These are phyloP conservation scores for Apis florea DNA, from an alignment of 1,140 invertebrate species.

Conservation along the genomic window DNA sequence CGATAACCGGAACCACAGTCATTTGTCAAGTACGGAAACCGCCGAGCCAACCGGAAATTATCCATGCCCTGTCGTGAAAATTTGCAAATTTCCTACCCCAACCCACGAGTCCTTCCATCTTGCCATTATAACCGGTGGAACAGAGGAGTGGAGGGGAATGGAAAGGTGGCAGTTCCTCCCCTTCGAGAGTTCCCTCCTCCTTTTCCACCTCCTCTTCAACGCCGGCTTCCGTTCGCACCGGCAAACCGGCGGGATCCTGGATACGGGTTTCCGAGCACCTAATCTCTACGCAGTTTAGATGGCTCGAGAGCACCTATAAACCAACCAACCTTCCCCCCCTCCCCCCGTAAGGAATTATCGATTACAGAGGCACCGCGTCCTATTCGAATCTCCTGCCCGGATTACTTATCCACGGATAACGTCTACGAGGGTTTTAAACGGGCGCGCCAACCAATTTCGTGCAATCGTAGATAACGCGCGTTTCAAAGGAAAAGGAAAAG, in stretches of 20 bases:
- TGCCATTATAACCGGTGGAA: conserved; percentile 57
- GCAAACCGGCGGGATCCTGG: conserved; percentile 57
- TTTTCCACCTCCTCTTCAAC: conserved; percentile 23
- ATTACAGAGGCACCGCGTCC: conserved; percentile 67
- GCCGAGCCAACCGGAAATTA: conserved; percentile 77
- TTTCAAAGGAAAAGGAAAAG: conserved; percentile 5
- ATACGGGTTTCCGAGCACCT: conserved; percentile 73
- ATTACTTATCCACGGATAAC: conserved; percentile 71
- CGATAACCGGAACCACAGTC: conserved; percentile 76
- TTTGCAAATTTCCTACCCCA: conserved; percentile 77
- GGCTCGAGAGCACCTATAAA: conserved; percentile 73
- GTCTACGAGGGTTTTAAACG: conserved; percentile 60
- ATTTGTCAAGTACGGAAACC: conserved; percentile 78
- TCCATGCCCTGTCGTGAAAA: conserved; percentile 75
- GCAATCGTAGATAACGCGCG: conserved; percentile 24
- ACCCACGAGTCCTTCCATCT: conserved; percentile 52
- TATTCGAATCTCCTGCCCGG: conserved; percentile 65
- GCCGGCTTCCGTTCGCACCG: conserved; percentile 38
- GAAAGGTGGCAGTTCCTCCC: background rate
- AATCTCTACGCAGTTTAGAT: conserved; percentile 78
- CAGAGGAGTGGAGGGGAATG: background rate
- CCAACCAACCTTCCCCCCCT: conserved; percentile 35
- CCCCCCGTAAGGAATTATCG: conserved; percentile 69
- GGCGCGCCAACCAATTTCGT: conserved; percentile 52
- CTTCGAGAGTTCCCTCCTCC: conserved; percentile 38